These are phyloP conservation scores for Tetropium fuscum DNA, from an alignment of 2,888 invertebrate genomes.

Conservation along the genomic window DNA sequence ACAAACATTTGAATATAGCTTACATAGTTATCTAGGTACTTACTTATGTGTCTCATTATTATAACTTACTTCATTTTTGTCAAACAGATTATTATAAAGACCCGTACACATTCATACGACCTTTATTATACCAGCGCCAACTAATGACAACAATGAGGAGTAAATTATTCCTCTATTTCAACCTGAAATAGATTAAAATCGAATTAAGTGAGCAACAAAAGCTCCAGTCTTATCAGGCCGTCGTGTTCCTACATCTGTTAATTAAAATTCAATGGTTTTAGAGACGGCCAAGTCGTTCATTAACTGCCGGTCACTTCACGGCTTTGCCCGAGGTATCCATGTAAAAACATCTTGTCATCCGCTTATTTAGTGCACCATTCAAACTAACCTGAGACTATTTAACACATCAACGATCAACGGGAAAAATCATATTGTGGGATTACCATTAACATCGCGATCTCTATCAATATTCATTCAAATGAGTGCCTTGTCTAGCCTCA, in stretches of 20 bases:
- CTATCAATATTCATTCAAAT: slow-evolving; percentile 7
- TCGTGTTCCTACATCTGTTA: slow-evolving; percentile 45
- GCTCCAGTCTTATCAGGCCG: slow-evolving; percentile 28
- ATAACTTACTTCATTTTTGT: background rate
- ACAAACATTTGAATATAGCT: too few species aligned
- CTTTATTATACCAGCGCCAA: slow-evolving; percentile 8
- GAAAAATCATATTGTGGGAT: slow-evolving; percentile 20
- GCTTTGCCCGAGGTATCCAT: slow-evolving; percentile 25
- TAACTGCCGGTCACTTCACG: slow-evolving; percentile 35
- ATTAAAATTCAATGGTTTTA: slow-evolving; percentile 50
- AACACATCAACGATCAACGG: slow-evolving; percentile 19
- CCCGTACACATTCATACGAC: slow-evolving; percentile 1
- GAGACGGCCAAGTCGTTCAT: slow-evolving; percentile 31
- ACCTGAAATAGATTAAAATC: slow-evolving; percentile 26
- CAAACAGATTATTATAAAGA: background rate
- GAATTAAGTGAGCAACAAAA: slow-evolving; percentile 27
- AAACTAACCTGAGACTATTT: slow-evolving; percentile 17
- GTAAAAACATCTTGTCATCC: slow-evolving; percentile 27
- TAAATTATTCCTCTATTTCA: slow-evolving; percentile 25
- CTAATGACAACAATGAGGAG: slow-evolving; percentile 16
- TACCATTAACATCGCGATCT: slow-evolving; percentile 14
- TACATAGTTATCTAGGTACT: too few species aligned
- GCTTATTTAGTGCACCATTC: slow-evolving; percentile 22
- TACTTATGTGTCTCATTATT: too few species aligned
- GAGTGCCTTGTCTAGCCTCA: slow-evolving; percentile 7